Evolutionary conservation across 2,888 invertebrate genomes (phyloP), one percentile per base, ranked within the genome.

Genomic region (Tipula confusa): DNA sequence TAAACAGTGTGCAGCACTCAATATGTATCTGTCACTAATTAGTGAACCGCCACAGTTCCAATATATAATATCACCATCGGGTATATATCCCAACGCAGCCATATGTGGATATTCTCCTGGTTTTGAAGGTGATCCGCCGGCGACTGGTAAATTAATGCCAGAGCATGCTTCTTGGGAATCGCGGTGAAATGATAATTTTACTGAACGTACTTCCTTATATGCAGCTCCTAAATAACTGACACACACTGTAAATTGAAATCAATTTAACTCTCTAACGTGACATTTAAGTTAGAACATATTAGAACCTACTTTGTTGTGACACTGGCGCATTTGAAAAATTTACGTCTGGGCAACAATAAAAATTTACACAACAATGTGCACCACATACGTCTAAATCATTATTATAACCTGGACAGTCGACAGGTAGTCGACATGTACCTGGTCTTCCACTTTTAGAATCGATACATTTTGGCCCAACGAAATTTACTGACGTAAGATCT

Each of bases 1-100:
- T 29, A 89, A 85, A 85, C 93, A 93, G 86, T 93, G 93, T 0
- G 92, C 93, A 2, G 93, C 93, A 0, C 93, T 92, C 9, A 93
- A 86, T 1, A 93, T 89, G 87, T 90, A 92, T 80, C 87, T 87
- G 4, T 90, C 89, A 83, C 91, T 91, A 31, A 93, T 90, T 38
- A 93, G 87, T 0, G 91, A 90, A 0, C 93, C 93, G 0, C 93
- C 93, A 86, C 93, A 93, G 6, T 85, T 84, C 91, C 90, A 91
- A 0, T 79, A 79, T 9, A 88, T 85, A 0, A 28, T 1, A 6
- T 85, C 84, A 0, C 85, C 64, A 1, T 24, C 29, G 9, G 29
- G n/a, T 7, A 29, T n/a, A 13, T 80, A 80, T 6, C 80, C 80
- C 29, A 80, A 13, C 1, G 80, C 80, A 29, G 80, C 38, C 89